phyloP scores from a whole-genome alignment of 2,797 vertebrate species.

The Acridotheres tristis region DNA sequence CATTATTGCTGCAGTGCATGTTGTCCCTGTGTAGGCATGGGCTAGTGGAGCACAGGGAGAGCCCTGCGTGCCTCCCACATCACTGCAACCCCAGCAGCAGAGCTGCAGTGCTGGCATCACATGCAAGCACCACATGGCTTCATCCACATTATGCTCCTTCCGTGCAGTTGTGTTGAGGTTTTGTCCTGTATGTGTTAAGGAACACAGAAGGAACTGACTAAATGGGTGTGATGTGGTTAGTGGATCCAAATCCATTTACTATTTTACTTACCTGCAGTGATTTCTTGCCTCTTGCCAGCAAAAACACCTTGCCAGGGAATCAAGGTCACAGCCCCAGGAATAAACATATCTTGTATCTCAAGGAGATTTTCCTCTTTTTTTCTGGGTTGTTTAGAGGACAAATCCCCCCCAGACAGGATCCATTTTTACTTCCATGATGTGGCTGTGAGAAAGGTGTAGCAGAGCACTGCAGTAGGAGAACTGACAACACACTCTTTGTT shows the following conservation, averaged over 20 bases:
- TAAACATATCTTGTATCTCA: not conserved
- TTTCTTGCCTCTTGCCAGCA: not conserved
- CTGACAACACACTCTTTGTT: conserved; percentile 7
- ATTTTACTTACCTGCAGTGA: not conserved
- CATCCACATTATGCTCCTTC: not conserved
- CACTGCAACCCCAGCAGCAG: rapidly evolving
- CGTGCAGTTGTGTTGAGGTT: not conserved
- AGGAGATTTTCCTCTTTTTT: not conserved
- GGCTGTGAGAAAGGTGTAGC: conserved; percentile 5
- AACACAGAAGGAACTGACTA: not conserved
- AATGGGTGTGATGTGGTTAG: not conserved
- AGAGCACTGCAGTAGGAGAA: not conserved
- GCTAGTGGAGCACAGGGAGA: not conserved
- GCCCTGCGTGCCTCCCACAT: not conserved
- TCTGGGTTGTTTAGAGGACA: not conserved
- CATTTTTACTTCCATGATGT: not conserved
- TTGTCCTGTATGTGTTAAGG: not conserved
- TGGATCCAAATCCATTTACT: not conserved
- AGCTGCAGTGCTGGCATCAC: not conserved
- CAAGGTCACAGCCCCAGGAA: not conserved
- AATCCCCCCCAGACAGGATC: not conserved
- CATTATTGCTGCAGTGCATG: not conserved
- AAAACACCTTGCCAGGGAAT: not conserved
- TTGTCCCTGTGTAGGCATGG: not conserved
- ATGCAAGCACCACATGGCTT: not conserved